Percentiles rank a stretch among this genome's conserved stretches.
Evolutionary conservation across 1,140 invertebrate species (phyloP).

Genomic region (Chironomus striatipennis): DNA sequence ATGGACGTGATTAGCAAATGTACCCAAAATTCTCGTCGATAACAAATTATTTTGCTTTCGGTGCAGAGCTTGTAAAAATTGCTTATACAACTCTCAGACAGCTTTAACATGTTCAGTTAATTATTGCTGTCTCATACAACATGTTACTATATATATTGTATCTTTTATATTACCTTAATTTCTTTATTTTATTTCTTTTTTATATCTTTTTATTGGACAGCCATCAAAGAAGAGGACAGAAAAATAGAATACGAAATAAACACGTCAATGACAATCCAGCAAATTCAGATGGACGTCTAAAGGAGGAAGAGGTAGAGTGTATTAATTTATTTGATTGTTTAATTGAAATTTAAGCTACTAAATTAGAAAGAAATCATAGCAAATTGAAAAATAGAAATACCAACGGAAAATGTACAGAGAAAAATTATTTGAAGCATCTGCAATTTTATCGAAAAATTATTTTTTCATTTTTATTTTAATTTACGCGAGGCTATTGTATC

Average conservation of each 20-base stretch:
- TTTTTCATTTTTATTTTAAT: neutral
- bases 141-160: too few relatives aligned
- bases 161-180: neutral
- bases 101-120: too few relatives aligned
- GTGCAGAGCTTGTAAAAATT: neutral
- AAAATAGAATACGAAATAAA: conserved; percentile 13
- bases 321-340: neutral
- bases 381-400: too few relatives aligned
- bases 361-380: neutral
- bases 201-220: neutral
- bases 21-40: too few relatives aligned
- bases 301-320: conserved; percentile 17
- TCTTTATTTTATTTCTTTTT: neutral
- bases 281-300: conserved; percentile 15
- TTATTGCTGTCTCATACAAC: too few relatives aligned
- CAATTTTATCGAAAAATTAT: too few relatives aligned
- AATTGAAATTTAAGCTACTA: neutral
- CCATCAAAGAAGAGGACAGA: neutral
- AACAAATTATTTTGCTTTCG: too few relatives aligned
- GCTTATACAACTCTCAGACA: too few relatives aligned
- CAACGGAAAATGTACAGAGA: neutral
- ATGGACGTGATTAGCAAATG: too few relatives aligned
- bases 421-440: neutral
- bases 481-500: conserved; percentile 1
- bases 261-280: conserved; percentile 22